Evolutionary conservation across 2,113 vertebrate genomes (phyloP).

Genomic region (Turnix velox): DNA sequence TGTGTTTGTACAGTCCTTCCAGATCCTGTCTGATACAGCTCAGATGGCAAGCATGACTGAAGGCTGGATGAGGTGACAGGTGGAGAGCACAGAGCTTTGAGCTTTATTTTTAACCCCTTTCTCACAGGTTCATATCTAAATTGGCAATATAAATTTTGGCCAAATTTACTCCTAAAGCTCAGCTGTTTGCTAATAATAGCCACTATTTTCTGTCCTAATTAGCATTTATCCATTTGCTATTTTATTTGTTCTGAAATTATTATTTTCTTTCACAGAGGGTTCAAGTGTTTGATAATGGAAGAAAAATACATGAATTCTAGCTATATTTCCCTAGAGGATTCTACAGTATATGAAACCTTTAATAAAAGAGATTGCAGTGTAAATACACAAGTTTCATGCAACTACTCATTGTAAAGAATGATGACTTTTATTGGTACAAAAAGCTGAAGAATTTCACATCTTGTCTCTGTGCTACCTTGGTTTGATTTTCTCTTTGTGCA

Average conservation of each 20-base stretch:
- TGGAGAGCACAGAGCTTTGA: neutral
- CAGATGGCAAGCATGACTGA: neutral
- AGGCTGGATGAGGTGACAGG: neutral
- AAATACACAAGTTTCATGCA: neutral
- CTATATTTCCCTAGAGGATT: neutral
- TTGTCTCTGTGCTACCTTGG: neutral
- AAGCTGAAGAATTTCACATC: neutral
- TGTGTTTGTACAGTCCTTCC: slow-evolving; percentile 4
- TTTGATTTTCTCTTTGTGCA: slow-evolving; percentile 59
- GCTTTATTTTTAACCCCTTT: neutral
- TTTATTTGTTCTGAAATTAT: neutral
- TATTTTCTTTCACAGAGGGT: neutral
- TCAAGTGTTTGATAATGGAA: neutral
- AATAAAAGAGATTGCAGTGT: neutral
- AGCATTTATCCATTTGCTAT: neutral
- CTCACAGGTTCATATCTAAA: neutral
- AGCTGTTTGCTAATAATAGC: neutral
- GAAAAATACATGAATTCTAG: neutral
- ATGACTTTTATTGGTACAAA: neutral
- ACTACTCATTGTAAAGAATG: neutral
- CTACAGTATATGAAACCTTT: neutral
- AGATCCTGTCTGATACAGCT: neutral
- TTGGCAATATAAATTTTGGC: neutral
- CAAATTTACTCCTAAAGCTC: neutral
- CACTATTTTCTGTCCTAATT: neutral